Evolutionary conservation across 2,113 vertebrate species (phyloP).

Genomic region (Xenotilapia caudafasciata): DNA sequence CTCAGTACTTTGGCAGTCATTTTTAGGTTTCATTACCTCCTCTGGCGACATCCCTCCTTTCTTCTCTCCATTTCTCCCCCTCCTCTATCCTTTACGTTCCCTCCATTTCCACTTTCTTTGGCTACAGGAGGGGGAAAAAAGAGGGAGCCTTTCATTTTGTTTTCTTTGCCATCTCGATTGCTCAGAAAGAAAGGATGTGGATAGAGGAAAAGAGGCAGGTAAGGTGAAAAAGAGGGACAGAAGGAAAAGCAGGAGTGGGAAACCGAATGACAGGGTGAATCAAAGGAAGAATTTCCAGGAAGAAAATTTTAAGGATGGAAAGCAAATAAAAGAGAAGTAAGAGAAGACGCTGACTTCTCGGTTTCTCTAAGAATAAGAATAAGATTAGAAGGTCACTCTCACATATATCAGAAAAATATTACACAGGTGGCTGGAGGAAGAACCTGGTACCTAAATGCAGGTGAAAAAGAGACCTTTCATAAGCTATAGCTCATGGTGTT

Average conservation of each 20-base stretch:
- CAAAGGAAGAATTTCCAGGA: background rate
- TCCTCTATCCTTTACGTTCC: background rate
- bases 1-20: constrained; percentile 11
- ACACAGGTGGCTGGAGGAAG: background rate
- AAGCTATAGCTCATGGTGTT: background rate
- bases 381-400: background rate
- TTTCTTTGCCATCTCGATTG: background rate
- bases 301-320: background rate
- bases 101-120: background rate
- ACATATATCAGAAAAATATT: background rate
- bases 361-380: background rate
- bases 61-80: background rate
- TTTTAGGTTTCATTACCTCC: constrained; percentile 53
- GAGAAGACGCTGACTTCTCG: background rate
- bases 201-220: background rate
- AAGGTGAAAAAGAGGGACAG: background rate
- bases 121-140: background rate
- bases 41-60: constrained; percentile 33
- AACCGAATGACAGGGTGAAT: background rate
- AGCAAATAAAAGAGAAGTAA: background rate
- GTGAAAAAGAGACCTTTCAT: background rate
- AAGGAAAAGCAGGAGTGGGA: background rate
- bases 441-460: background rate
- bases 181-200: background rate
- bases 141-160: background rate